These are phyloP conservation scores for Gila orcuttii DNA, from an alignment of 2,113 vertebrate genomes.

Conservation along the genomic window DNA sequence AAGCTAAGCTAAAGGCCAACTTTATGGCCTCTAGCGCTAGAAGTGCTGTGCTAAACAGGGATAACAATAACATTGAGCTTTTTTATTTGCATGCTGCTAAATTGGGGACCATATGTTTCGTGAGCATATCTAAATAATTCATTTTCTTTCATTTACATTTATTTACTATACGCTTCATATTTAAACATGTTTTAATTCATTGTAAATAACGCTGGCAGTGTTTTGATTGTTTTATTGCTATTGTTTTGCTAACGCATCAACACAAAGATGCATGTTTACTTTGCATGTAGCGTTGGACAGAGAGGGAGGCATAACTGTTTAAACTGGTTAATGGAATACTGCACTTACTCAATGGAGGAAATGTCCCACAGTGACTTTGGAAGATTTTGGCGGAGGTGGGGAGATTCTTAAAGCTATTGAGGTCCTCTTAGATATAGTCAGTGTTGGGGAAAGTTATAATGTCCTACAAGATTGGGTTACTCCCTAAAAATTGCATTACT, in stretches of 20 bases:
- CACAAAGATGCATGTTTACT: conserved; percentile 32
- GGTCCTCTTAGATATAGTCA: no score
- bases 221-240: conserved; percentile 15
- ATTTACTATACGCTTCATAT: conserved; percentile 26
- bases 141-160: conserved; percentile 33
- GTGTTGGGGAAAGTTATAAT: no score
- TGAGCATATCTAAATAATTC: conserved; percentile 18
- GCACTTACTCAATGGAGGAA: conserved; percentile 21
- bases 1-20: conserved; percentile 71
- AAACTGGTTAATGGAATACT: conserved; percentile 8
- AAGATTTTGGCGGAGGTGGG: background rate
- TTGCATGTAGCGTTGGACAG: background rate
- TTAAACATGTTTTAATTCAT: conserved; percentile 22
- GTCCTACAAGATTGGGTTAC: no score
- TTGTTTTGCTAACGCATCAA: conserved; percentile 13
- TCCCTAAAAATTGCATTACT: no score
- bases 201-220: conserved; percentile 19
- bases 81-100: conserved; percentile 47
- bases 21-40: conserved; percentile 66
- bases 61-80: conserved; percentile 55
- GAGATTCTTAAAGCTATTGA: background rate
- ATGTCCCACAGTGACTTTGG: background rate
- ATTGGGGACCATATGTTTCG: conserved; percentile 28
- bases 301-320: background rate
- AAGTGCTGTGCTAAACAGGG: conserved; percentile 53